Evolutionary conservation across 1,140 invertebrate genomes (phyloP).

Genomic region (Pseudomyrmex concolor): DNA sequence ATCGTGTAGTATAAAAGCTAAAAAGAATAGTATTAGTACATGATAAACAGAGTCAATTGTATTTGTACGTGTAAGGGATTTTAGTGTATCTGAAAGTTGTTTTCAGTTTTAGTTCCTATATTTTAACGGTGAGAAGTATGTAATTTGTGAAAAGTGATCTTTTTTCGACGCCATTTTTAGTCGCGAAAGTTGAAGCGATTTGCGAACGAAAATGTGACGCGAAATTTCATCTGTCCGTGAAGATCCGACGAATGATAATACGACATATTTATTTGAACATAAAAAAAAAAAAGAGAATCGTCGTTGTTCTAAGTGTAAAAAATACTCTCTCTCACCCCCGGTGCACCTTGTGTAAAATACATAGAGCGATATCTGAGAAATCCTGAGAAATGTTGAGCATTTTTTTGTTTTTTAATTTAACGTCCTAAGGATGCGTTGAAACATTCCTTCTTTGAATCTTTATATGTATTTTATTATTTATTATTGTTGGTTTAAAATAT

Average conservation of each 20-base stretch:
- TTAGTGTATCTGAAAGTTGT: constrained; percentile 60
- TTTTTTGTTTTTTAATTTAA: constrained; percentile 47
- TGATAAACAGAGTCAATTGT: constrained; percentile 67
- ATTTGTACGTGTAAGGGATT: constrained; percentile 55
- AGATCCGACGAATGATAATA: constrained; percentile 8
- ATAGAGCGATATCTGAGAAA: constrained; percentile 7
- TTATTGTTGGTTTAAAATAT: constrained; percentile 34
- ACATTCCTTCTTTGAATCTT: constrained; percentile 57
- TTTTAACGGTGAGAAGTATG: constrained; percentile 10
- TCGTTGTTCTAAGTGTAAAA: constrained; percentile 53
- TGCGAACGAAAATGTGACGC: constrained; percentile 9
- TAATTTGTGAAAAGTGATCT: constrained; percentile 9
- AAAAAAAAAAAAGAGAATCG: background rate
- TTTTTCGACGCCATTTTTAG: too few relatives aligned
- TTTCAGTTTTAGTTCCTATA: constrained; percentile 67
- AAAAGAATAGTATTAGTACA: constrained; percentile 50
- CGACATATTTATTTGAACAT: constrained; percentile 27
- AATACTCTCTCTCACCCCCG: constrained; percentile 36
- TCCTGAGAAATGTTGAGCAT: constrained; percentile 43
- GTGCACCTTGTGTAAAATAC: constrained; percentile 44
- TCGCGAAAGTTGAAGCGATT: constrained; percentile 7
- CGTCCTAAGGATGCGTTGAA: constrained; percentile 32
- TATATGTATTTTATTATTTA: constrained; percentile 57
- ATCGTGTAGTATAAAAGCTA: constrained; percentile 60
- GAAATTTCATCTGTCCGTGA: too few relatives aligned